Percentiles rank a stretch among this genome's conserved stretches.
Evolutionary conservation across 2,797 vertebrate species (phyloP).

Genomic region (Enoplosus armatus): DNA sequence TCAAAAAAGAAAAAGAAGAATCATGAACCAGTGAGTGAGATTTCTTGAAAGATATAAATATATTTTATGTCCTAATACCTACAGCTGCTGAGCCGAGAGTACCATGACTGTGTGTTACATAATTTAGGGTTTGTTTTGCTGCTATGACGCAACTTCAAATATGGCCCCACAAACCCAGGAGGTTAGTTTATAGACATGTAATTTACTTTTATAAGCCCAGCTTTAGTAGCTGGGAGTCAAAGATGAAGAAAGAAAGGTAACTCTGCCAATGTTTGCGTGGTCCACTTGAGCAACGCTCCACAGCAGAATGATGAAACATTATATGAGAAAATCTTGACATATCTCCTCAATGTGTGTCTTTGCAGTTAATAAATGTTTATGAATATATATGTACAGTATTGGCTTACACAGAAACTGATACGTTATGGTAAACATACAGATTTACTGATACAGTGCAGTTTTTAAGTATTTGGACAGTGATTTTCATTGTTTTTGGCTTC

Average conservation of each 20-base stretch:
- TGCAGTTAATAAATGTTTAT: background rate
- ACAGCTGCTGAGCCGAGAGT: slow-evolving; percentile 51
- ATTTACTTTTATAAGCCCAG: slow-evolving; percentile 81
- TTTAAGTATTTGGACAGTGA: slow-evolving; percentile 49
- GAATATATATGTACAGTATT: background rate
- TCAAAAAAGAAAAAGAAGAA: background rate
- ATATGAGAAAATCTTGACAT: slow-evolving; percentile 12
- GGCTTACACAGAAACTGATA: slow-evolving; percentile 33
- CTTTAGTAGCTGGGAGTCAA: slow-evolving; percentile 68
- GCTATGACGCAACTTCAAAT: slow-evolving; percentile 75
- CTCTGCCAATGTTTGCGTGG: slow-evolving; percentile 49
- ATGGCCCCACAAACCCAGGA: slow-evolving; percentile 71
- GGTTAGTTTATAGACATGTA: slow-evolving; percentile 81
- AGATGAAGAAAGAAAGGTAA: slow-evolving; percentile 61
- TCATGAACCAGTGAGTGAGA: background rate
- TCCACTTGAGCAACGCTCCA: slow-evolving; percentile 32
- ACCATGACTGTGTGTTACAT: slow-evolving; percentile 58
- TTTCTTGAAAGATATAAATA: slow-evolving; percentile 1
- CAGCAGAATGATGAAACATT: slow-evolving; percentile 39
- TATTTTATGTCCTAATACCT: slow-evolving; percentile 44
- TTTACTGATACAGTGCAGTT: slow-evolving; percentile 40
- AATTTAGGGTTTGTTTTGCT: slow-evolving; percentile 72
- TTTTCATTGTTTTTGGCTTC: slow-evolving; percentile 55
- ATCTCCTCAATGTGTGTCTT: slow-evolving; percentile 13
- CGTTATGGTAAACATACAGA: slow-evolving; percentile 26